Evolutionary conservation across 2,888 invertebrate genomes (phyloP).

Genomic region (Gonocerus acuteangulatus): DNA sequence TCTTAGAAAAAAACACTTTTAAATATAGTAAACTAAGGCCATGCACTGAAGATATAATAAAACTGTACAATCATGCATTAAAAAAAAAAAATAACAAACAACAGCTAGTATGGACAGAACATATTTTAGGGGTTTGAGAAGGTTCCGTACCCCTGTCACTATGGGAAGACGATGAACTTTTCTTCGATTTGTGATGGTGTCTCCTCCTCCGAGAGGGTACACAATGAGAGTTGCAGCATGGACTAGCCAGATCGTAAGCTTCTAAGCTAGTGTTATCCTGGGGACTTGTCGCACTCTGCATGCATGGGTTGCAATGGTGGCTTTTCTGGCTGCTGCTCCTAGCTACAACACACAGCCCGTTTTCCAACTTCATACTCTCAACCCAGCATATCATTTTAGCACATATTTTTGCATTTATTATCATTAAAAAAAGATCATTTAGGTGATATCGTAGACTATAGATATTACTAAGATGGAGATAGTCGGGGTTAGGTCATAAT

Average conservation of each 20-base stretch:
- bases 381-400: no score
- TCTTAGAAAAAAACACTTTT: no score
- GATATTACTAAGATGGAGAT: no score
- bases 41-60: no score
- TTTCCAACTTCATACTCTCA: no score
- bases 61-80: background rate
- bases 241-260: slow-evolving; percentile 77
- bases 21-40: no score
- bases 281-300: slow-evolving; percentile 50
- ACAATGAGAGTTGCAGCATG: slow-evolving; percentile 79
- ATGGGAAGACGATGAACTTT: slow-evolving; percentile 14
- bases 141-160: slow-evolving; percentile 16
- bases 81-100: background rate
- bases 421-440: no score
- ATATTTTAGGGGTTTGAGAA: background rate
- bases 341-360: slow-evolving; percentile 15
- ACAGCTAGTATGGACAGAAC: background rate
- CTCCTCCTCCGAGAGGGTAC: slow-evolving; percentile 50
- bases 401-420: no score
- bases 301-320: slow-evolving; percentile 57
- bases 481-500: no score
- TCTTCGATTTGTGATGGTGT: slow-evolving; percentile 36
- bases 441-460: no score
- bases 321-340: slow-evolving; percentile 25
- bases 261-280: slow-evolving; percentile 72